phyloP scores from a whole-genome alignment of 1,140 invertebrate species.

The Pinna nobilis region DNA sequence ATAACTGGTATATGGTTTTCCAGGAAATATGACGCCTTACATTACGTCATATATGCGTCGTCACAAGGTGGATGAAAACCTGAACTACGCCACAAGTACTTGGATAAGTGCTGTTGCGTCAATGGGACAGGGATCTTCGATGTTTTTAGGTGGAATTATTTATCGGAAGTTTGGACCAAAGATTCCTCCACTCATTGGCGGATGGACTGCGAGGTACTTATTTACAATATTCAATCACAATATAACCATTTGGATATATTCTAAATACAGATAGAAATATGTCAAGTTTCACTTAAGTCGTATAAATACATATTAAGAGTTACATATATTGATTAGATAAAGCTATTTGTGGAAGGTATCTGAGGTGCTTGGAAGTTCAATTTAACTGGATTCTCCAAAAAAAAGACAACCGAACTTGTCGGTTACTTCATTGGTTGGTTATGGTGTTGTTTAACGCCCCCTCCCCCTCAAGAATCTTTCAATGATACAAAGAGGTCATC shows the following conservation, averaged over 20 bases:
- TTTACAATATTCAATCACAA: background rate
- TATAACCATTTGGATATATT: background rate
- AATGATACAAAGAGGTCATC: no score
- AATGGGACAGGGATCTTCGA: conserved; percentile 69
- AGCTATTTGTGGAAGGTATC: no score
- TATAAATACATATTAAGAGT: no score
- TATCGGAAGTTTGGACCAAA: conserved; percentile 66
- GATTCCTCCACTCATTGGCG: conserved; percentile 63
- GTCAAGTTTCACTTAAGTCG: no score
- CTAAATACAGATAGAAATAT: no score
- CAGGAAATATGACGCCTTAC: conserved; percentile 76
- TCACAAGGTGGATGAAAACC: conserved; percentile 42
- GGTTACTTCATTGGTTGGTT: no score
- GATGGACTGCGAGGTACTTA: conserved; percentile 57
- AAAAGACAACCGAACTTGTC: no score
- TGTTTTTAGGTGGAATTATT: conserved; percentile 71
- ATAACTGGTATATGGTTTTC: background rate
- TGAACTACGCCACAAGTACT: conserved; percentile 69
- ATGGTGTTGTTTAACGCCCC: no score
- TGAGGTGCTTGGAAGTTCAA: no score
- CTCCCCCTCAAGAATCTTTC: no score
- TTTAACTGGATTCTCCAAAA: no score
- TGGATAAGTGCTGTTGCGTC: conserved; percentile 71
- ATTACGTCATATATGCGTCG: conserved; percentile 74
- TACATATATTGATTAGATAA: no score